Base-by-base conservation (phyloP, 2,113 vertebrate species). In the Struthio camelus region DNA sequence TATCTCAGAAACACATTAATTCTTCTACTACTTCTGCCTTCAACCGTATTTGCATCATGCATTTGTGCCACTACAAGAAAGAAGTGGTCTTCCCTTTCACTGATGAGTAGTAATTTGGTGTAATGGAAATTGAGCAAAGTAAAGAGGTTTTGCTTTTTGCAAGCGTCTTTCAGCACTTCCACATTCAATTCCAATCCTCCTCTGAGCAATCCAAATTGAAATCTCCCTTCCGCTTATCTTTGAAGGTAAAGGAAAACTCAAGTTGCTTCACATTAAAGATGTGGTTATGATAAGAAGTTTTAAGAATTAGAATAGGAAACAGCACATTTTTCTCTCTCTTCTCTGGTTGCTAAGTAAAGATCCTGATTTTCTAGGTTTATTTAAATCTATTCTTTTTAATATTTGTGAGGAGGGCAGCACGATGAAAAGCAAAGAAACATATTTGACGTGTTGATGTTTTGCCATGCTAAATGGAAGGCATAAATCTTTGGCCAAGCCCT, bases 11-110 rank as follows among this genome's bases (percentile, higher is more conserved):
- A 36, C 59, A 54, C 20, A 40, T 46, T 79, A 71, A 10, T 64
- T 56, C 40, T 93, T 46, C 48, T 94, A 61, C 44, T 24, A 13
- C 10, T 70, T 85, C 64, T 56, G 65, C 62, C 22, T 69, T 77
- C 14, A 59, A 4, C 5, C 1, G 0, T 19, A 70, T 83, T 70
- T 61, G 25, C 34, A 18, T 61, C 16, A 7, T 86, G 75, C 5
- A 40, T 65, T 58, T n/a, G 53, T 79, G 38, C 51, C 36, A 28
- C 0, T 0, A 10, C 1, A 3, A 53, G 15, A 58, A 34, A 69
- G 76, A 44, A 58, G 23, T 14, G 17, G 9, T 34, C 18, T 84
- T 83, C 12, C 13, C 62, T 44, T 25, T 58, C 53, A 3, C 19
- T 64, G 58, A 8, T 56, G 58, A 61, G 58, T 23, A 13, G 30